Evolutionary conservation across 2,888 invertebrate genomes (phyloP), one percentile per base, ranked within the genome.

Genomic region (Petrolisthes cinctipes): DNA sequence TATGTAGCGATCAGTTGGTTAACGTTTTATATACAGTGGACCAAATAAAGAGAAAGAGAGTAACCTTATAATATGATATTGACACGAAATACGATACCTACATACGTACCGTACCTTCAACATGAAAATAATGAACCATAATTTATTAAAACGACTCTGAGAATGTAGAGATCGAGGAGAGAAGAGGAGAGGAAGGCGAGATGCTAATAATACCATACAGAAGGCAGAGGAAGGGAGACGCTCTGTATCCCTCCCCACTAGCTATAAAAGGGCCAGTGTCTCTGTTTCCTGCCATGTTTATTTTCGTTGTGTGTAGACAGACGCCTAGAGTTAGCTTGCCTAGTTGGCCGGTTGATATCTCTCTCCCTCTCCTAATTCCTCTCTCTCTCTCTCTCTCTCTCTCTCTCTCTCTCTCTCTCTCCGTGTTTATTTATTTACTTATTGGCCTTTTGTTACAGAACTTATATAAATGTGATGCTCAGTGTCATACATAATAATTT

Each of bases 201-300:
- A 6, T 14, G 71, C 20, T 71, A 71, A 71, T n/a, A 71, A 71
- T 71, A 71, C 11, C 14, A 20, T 71, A n/a, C n/a, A 14, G 20
- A n/a, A 37, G 37, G 37, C 37, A 37, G 37, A 37, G 37, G 71
- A 71, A n/a, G 71, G 20, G 17, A 71, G 71, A n/a, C 17, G 6
- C 71, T 14, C 71, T 71, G 37, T 37, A 37, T 37, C 37, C 37
- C 37, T 37, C 20, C 71, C 14, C 61, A n/a, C 6, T 71, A 14
- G n/a, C 71, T 71, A 71, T 71, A 71, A 71, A 71, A 71, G 71
- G 71, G 71, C 20, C 71, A 6, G 71, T 71, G 71, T 71, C 71
- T 71, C 71, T 71, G 71, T 71, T 71, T 71, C 71, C 71, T 20
- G 61, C 61, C 71, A n/a, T 71, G 71, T 71, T 71, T 71, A 71